Evolutionary conservation across 92 coral and sea anemone species (phyloP).

Genomic region (Blastomussa wellsi): DNA sequence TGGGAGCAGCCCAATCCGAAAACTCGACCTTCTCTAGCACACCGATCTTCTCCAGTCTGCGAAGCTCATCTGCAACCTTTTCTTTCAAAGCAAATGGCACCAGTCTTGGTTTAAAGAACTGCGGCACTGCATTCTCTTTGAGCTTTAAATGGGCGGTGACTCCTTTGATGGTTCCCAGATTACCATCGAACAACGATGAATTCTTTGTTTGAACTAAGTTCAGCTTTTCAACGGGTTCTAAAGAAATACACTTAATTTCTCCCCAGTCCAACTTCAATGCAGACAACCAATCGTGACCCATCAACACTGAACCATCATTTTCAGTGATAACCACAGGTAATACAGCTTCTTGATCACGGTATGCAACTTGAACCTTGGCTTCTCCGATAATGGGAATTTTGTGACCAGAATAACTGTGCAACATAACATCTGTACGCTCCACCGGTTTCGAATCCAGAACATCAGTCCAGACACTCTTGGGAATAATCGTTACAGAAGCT

Average conservation of each 20-base stretch:
- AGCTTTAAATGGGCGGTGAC: constrained; percentile 45
- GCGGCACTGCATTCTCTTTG: constrained; percentile 35
- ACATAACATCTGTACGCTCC: constrained; percentile 20
- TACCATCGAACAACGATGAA: too few relatives aligned
- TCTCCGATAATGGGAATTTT: too few relatives aligned
- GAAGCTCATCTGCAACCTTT: too few relatives aligned
- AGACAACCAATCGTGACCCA: background rate
- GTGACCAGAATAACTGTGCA: too few relatives aligned
- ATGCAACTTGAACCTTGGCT: constrained; percentile 33
- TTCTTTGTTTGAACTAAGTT: background rate
- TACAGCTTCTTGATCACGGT: constrained; percentile 31
- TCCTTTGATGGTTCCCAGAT: constrained; percentile 22
- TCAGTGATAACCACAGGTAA: constrained; percentile 20
- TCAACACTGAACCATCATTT: constrained; percentile 21
- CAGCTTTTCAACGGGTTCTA: constrained; percentile 11
- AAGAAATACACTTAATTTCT: background rate
- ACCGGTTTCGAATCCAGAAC: constrained; percentile 45
- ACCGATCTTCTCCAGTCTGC: constrained; percentile 39
- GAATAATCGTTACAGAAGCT: too few relatives aligned
- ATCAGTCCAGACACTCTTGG: constrained; percentile 31
- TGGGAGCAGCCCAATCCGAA: constrained; percentile 45
- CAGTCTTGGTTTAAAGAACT: too few relatives aligned
- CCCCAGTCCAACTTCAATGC: constrained; percentile 6
- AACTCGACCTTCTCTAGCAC: constrained; percentile 39
- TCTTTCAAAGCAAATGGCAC: too few relatives aligned